Evolutionary conservation across 2,113 vertebrate species (phyloP).

Genomic region (Erythrocercus mccallii): DNA sequence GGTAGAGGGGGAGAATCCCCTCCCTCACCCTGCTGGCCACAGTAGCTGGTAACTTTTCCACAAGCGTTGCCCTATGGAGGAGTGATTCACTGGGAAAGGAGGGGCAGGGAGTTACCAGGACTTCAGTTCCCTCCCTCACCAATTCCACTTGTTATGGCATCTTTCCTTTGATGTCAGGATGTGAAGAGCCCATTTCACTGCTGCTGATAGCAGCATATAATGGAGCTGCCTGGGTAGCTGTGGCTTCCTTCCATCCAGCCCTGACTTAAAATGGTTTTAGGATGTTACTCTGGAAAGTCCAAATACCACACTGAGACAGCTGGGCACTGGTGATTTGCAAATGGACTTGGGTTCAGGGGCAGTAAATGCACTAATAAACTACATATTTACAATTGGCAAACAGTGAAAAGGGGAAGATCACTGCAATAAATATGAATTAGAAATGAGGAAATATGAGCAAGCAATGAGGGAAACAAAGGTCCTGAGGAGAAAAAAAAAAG

Average conservation of each 20-base stretch:
- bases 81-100: neutral
- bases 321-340: neutral
- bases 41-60: neutral
- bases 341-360: neutral
- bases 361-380: neutral
- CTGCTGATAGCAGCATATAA: neutral
- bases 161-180: neutral
- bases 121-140: neutral
- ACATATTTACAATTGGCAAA: neutral
- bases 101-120: neutral
- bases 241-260: neutral
- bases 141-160: neutral
- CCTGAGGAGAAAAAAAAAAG: neutral
- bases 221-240: neutral
- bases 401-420: neutral
- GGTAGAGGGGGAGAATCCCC: neutral
- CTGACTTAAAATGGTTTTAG: neutral
- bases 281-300: neutral
- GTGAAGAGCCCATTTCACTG: neutral
- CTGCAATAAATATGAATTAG: neutral
- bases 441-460: neutral
- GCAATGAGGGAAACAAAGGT: neutral
- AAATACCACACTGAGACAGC: neutral
- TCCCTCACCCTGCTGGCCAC: neutral
- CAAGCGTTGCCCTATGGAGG: rapidly evolving